Percentiles rank a stretch among this genome's conserved stretches.
Evolutionary conservation across 1,140 invertebrate genomes (phyloP).

Genomic region (Parapsyche elsis): DNA sequence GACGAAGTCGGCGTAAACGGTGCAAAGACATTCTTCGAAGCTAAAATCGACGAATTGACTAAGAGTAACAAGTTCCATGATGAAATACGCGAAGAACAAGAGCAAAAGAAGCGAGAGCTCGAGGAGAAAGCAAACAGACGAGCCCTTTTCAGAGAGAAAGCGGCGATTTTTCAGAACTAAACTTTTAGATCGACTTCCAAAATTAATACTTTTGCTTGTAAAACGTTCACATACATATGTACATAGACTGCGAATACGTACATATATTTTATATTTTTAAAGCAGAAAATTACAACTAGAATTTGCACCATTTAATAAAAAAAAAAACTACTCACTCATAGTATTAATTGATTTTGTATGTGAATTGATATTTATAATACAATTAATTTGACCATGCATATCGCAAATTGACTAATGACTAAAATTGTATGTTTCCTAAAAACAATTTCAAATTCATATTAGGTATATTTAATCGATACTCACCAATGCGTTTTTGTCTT

Average conservation of each 20-base stretch:
- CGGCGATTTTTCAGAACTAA: slow-evolving; percentile 77
- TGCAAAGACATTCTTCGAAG: slow-evolving; percentile 92
- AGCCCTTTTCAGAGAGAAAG: slow-evolving; percentile 84
- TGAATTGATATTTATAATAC: no score
- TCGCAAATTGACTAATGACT: neutral
- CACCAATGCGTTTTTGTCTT: no score
- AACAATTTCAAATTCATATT: no score
- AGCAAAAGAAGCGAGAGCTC: slow-evolving; percentile 81
- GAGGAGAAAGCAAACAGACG: slow-evolving; percentile 81
- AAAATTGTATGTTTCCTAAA: neutral
- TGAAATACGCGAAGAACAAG: slow-evolving; percentile 88
- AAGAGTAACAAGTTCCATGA: slow-evolving; percentile 87
- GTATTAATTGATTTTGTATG: no score
- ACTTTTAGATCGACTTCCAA: neutral
- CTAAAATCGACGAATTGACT: slow-evolving; percentile 87
- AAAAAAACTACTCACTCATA: neutral
- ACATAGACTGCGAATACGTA: neutral
- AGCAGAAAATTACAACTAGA: neutral
- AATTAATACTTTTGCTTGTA: slow-evolving; percentile 7
- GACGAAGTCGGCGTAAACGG: slow-evolving; percentile 90
- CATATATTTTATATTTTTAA: neutral
- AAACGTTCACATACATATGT: neutral
- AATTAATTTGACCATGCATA: neutral
- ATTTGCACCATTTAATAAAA: neutral
- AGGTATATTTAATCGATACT: no score